phyloP scores from a whole-genome alignment of 2,797 vertebrate species.

The Zenarchopterus dispar region DNA sequence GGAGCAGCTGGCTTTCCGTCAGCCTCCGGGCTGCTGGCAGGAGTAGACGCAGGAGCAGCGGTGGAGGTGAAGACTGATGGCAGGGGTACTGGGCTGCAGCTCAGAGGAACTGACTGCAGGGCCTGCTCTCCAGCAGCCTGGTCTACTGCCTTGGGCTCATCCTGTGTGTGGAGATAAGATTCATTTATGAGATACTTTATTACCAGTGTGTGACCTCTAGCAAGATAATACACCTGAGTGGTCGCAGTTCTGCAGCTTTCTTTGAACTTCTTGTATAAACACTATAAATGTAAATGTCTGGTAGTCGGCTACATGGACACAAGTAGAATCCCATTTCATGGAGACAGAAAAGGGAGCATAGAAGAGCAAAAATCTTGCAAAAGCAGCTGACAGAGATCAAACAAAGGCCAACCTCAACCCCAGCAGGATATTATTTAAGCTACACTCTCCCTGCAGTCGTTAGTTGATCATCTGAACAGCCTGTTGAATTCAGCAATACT shows the following conservation, averaged over 20 bases:
- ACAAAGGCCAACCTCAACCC: no score
- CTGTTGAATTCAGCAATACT: no score
- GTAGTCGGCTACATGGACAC: no score
- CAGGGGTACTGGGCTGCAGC: conserved; percentile 66
- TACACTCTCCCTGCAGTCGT: not conserved
- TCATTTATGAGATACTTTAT: not conserved
- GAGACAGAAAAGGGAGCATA: no score
- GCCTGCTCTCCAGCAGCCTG: conserved; percentile 79
- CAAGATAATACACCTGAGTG: not conserved
- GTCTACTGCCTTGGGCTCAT: conserved; percentile 80
- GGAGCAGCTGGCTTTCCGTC: conserved; percentile 71
- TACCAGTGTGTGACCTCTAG: not conserved
- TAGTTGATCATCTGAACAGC: not conserved
- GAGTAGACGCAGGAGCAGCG: conserved; percentile 34
- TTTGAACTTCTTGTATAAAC: not conserved
- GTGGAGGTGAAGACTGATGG: conserved; percentile 50
- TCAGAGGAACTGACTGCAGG: conserved; percentile 56
- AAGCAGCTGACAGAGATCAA: not conserved
- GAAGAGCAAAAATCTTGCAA: not conserved
- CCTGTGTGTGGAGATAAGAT: conserved; percentile 49
- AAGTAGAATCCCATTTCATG: no score
- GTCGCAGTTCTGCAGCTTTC: not conserved
- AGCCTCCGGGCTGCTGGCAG: conserved; percentile 55
- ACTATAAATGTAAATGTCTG: not conserved
- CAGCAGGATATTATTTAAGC: no score